Evolutionary conservation across 2,113 vertebrate species (phyloP).

Genomic region (Misgurnus mizolepis): DNA sequence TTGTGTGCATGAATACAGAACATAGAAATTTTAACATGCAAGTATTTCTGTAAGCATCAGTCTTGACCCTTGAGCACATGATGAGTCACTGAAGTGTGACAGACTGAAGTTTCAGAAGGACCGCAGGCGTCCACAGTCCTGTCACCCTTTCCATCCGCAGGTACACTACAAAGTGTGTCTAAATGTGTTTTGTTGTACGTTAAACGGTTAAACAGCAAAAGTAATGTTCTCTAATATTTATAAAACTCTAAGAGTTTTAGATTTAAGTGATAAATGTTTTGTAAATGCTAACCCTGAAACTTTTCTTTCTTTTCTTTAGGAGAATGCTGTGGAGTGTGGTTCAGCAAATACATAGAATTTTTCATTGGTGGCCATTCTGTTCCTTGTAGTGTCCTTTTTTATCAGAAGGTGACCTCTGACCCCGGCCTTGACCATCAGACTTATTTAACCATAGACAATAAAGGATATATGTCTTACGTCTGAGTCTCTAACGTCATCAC

Average conservation of each 20-base stretch:
- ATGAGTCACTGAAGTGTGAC: conserved; percentile 96
- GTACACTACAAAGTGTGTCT: conserved; percentile 67
- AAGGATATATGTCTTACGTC: no score
- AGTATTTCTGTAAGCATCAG: conserved; percentile 20
- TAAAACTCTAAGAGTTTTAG: no score
- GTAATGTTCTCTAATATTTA: no score
- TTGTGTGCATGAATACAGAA: background rate
- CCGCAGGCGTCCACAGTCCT: conserved; percentile 92
- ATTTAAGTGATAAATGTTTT: no score
- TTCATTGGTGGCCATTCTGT: conserved; percentile 68
- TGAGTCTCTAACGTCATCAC: no score
- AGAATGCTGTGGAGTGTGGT: conserved; percentile 94
- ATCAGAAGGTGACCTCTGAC: conserved; percentile 87
- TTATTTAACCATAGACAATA: background rate
- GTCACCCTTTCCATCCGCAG: conserved; percentile 96
- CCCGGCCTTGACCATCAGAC: conserved; percentile 49
- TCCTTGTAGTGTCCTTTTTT: conserved; percentile 74
- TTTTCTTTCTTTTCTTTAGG: conserved; percentile 66
- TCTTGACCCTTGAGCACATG: conserved; percentile 94
- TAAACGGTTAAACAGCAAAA: no score
- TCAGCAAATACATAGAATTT: conserved; percentile 76
- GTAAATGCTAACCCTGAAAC: background rate
- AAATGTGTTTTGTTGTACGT: background rate
- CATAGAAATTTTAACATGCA: background rate
- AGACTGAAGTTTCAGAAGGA: conserved; percentile 96